Base-by-base conservation (phyloP, 1,140 invertebrate genomes). In the Macrosteles quadrilineatus region DNA sequence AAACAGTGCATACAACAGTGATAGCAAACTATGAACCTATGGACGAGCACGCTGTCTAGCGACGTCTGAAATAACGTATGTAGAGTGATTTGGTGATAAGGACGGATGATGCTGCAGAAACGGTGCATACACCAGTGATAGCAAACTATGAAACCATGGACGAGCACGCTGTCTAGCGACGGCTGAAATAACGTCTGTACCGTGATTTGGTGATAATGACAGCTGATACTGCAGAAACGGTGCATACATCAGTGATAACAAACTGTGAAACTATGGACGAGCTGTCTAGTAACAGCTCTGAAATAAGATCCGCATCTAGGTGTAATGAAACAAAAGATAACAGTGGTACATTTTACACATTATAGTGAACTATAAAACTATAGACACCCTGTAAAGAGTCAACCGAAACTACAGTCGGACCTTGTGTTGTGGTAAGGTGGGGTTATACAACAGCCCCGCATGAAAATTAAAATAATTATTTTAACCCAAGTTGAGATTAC, bases 31-130 rank as follows among this genome's bases (percentile, higher is more conserved):
- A 59, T n/a, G 55, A 59, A 6, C 25, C 14, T 29, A 59, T 59
- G 55, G 55, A 59, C 9, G 55, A 59, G 27, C 55, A 59, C 27
- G 55, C 55, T 3, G 55, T 59, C 55, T 59, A 59, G 55, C 55
- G 23, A 25, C 6, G 55, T 6, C 14, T 25, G 3, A 6, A 50
- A 36, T 36, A 36, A n/a, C n/a, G n/a, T n/a, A n/a, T n/a, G n/a
- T 36, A 14, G 32, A 36, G 32, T 14, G 32, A 14, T 36, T 6
- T 36, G n/a, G 32, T 36, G 32, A 36, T 14, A 14, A 36, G 14
- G 32, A 36, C 32, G 4, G 14, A 36, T 14, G 4, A 36, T 14
- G 32, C 32, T 36, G 32, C 32, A 14, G 32, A 14, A 36, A 36
- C 32, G 14, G 55, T 59, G 55, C 55, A 59, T 23, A 59, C 55